These are phyloP conservation scores for Archips xylosteana DNA, from an alignment of 2,888 invertebrate genomes.

Conservation along the genomic window DNA sequence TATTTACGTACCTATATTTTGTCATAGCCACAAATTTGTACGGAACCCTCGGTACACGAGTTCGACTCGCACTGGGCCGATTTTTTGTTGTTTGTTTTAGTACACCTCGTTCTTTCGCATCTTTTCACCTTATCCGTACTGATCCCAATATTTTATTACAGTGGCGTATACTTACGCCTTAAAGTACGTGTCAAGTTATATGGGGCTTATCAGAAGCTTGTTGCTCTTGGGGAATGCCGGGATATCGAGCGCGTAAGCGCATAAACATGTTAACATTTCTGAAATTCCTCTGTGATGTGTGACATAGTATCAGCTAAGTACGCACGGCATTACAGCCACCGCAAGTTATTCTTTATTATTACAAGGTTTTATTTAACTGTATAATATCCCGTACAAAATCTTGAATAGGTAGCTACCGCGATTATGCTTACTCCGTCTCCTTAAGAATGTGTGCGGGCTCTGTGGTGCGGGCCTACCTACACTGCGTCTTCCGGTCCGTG, in stretches of 20 bases:
- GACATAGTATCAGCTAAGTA: neutral
- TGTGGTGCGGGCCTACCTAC: no score
- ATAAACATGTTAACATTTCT: neutral
- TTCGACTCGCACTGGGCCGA: no score
- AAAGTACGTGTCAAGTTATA: neutral
- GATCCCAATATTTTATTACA: neutral
- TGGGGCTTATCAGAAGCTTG: slow-evolving; percentile 6
- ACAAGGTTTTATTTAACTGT: no score
- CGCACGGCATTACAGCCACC: neutral
- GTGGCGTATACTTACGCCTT: neutral
- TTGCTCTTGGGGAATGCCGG: neutral
- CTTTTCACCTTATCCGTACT: neutral
- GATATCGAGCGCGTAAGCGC: neutral
- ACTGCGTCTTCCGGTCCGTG: no score
- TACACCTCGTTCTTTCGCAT: neutral
- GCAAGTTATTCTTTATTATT: neutral
- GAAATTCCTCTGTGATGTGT: neutral
- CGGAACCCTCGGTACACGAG: no score
- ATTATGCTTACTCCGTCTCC: no score
- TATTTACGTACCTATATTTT: no score
- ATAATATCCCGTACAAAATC: no score
- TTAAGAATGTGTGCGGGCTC: no score
- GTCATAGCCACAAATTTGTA: no score
- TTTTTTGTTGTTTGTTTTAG: no score
- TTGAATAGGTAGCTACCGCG: no score